These are phyloP conservation scores for Ochropacha duplaris DNA, from an alignment of 2,888 invertebrate genomes.

Conservation along the genomic window DNA sequence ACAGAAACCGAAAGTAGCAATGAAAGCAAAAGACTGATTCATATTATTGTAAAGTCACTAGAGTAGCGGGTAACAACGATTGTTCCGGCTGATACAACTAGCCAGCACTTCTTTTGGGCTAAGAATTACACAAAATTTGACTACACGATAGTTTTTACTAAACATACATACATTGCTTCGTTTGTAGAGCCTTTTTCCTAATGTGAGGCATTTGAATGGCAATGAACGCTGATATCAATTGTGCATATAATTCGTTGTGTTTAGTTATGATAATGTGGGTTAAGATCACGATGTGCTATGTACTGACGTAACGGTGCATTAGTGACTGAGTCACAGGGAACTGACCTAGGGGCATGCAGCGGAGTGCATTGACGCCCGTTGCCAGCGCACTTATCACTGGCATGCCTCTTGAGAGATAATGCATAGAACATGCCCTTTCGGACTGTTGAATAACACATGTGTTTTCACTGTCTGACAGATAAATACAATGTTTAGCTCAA, in stretches of 20 bases:
- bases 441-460: conserved; percentile 77
- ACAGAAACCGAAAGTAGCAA: conserved; percentile 71
- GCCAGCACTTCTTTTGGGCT: conserved; percentile 36
- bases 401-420: conserved; percentile 79
- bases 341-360: conserved; percentile 80
- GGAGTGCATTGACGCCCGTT: conserved; percentile 78
- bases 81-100: conserved; percentile 56
- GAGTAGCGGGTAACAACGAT: conserved; percentile 71
- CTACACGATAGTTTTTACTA: conserved; percentile 9
- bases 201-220: conserved; percentile 3
- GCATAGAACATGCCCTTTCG: conserved; percentile 66
- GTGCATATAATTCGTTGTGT: not conserved
- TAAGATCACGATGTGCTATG: conserved; percentile 65
- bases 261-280: conserved; percentile 39
- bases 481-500: conserved; percentile 57
- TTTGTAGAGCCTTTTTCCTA: conserved; percentile 4
- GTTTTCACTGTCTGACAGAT: conserved; percentile 58
- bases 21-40: conserved; percentile 54
- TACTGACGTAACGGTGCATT: conserved; percentile 73
- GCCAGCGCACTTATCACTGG: conserved; percentile 74
- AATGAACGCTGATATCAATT: conserved; percentile 20
- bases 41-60: conserved; percentile 73
- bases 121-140: conserved; percentile 21
- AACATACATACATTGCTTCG: conserved; percentile 33
- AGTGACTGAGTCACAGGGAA: conserved; percentile 79